phyloP scores from a whole-genome alignment of 2,888 invertebrate genomes.

The Drosophila macrothrix region DNA sequence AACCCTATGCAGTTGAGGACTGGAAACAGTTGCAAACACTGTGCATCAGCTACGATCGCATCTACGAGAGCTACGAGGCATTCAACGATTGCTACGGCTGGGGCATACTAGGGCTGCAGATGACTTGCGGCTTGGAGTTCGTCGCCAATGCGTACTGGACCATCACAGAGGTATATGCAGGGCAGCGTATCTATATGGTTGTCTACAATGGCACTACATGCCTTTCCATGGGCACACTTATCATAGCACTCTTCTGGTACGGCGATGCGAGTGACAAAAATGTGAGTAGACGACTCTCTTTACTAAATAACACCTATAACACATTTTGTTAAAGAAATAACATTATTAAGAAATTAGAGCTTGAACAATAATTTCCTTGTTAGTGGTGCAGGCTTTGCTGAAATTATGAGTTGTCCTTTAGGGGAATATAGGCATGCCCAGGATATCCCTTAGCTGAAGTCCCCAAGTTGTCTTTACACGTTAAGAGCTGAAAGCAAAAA shows the following conservation, averaged over 20 bases:
- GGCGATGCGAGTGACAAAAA: slow-evolving; percentile 70
- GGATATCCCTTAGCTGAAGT: not conserved
- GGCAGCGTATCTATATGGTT: slow-evolving; percentile 30
- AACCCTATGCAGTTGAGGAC: slow-evolving; percentile 57
- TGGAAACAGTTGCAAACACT: slow-evolving; percentile 68
- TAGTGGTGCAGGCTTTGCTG: not conserved
- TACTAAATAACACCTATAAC: not conserved
- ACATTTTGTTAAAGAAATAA: not conserved
- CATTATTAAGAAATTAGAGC: not conserved
- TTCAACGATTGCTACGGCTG: slow-evolving; percentile 83
- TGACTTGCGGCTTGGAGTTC: slow-evolving; percentile 81
- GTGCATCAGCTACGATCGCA: slow-evolving; percentile 77
- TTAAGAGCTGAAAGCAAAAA: not conserved
- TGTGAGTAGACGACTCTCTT: slow-evolving; percentile 63
- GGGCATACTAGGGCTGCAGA: slow-evolving; percentile 79
- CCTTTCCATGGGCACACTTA: slow-evolving; percentile 56
- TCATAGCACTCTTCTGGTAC: slow-evolving; percentile 68
- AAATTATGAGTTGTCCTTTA: no score
- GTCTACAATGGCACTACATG: slow-evolving; percentile 63
- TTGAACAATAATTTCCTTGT: no score
- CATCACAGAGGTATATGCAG: slow-evolving; percentile 49
- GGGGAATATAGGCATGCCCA: not conserved
- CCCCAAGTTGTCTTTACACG: not conserved
- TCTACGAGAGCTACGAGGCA: slow-evolving; percentile 72
- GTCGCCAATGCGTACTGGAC: slow-evolving; percentile 82